Percentiles rank a stretch among this genome's conserved stretches.
Conservation (phyloP, 2,888 invertebrate species). For the Caenorhabditis zanzibari region DNA sequence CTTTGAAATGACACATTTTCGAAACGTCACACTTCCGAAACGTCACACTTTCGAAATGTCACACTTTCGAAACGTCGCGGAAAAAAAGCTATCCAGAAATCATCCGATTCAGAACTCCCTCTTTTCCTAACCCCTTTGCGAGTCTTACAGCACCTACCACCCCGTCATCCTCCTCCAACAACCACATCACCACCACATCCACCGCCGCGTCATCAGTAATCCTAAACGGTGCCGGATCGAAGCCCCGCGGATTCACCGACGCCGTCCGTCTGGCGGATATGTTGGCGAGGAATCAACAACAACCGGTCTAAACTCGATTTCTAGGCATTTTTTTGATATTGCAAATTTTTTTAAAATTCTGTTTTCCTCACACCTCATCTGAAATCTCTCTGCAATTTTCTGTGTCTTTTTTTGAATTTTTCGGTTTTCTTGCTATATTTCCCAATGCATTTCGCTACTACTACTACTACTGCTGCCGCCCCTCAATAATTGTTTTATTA, state of each 20-base stretch:
- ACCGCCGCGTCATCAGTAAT: conserved; percentile 37
- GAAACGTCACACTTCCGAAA: too few relatives aligned
- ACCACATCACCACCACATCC: conserved; percentile 12
- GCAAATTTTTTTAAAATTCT: conserved; percentile 16
- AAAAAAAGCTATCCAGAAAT: too few relatives aligned
- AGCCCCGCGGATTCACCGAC: conserved; percentile 76
- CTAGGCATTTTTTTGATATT: conserved; percentile 4
- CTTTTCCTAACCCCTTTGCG: neutral
- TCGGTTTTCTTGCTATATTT: neutral
- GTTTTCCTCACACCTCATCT: neutral
- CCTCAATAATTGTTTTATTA: neutral
- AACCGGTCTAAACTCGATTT: conserved; percentile 48
- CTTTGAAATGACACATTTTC: too few relatives aligned
- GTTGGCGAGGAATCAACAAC: conserved; percentile 58
- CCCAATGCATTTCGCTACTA: neutral
- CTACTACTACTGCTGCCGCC: neutral
- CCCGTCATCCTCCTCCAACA: conserved; percentile 12
- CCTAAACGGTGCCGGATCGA: conserved; percentile 64
- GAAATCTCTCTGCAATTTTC: conserved; percentile 6
- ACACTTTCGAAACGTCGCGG: too few relatives aligned
- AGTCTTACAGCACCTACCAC: conserved; percentile 50
- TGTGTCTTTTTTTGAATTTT: conserved; percentile 16
- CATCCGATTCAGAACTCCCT: too few relatives aligned
- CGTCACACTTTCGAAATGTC: too few relatives aligned
- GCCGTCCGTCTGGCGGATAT: conserved; percentile 75